A percentile compares a stretch with the other conserved stretches of the same genome.
These are phyloP conservation scores for Girardia tigrina DNA, from an alignment of 2,888 invertebrate genomes.

Conservation along the genomic window DNA sequence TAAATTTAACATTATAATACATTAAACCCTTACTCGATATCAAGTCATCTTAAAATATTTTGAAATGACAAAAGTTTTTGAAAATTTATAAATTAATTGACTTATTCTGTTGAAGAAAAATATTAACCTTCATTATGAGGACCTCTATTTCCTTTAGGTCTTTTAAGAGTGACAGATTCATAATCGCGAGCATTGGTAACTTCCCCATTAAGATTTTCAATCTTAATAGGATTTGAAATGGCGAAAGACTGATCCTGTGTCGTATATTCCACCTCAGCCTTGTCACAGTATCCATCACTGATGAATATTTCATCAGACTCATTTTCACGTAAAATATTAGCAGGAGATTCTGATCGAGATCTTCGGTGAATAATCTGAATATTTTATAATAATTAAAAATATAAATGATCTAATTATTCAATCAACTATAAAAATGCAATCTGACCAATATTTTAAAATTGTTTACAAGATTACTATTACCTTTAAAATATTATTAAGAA, in stretches of 20 bases:
- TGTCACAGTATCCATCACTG: not conserved
- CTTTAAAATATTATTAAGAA: too few species aligned
- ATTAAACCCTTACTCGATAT: too few species aligned
- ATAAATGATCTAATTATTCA: too few species aligned
- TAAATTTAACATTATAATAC: too few species aligned
- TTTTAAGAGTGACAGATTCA: not conserved
- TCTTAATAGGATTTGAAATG: not conserved
- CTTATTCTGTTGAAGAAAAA: not conserved
- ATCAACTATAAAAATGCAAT: too few species aligned
- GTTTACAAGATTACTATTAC: too few species aligned
- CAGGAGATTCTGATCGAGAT: not conserved
- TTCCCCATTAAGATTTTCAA: not conserved
- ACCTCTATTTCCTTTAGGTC: conserved; percentile 3
- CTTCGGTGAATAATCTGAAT: not conserved
- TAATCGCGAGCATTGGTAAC: not conserved
- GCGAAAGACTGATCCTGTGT: not conserved
- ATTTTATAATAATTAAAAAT: not conserved
- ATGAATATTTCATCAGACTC: conserved; percentile 2
- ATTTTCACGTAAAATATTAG: not conserved
- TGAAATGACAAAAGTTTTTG: too few species aligned
- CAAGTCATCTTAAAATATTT: too few species aligned
- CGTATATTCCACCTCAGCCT: not conserved
- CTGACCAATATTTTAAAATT: too few species aligned
- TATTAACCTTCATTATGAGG: not conserved
- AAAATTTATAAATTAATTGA: too few species aligned